Evolutionary conservation across 1,140 invertebrate genomes (phyloP), one percentile per base, ranked within the genome.

Genomic region (Atta texana): DNA sequence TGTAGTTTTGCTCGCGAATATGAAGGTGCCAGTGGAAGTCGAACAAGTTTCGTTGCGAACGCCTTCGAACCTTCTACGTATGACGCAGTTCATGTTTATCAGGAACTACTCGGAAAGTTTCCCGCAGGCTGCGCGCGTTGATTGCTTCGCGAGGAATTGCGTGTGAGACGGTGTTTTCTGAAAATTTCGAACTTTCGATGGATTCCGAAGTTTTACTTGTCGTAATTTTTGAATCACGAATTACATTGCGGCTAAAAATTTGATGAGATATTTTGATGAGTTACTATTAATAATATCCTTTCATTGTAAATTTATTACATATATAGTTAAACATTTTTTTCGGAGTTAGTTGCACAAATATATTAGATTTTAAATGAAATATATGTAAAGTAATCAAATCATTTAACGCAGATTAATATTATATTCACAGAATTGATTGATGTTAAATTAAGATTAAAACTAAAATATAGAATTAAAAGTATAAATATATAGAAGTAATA

Each of bases 101-200:
- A 74, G 28, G n/a, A 74, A 74, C 55, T 84, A 44, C 21, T 12
- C 55, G n/a, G 39, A 75, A 84, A 84, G 69, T 84, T 84, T 75
- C 28, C 39, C 44, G 55, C 55, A 74, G 68, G 55, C 34, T 82
- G 68, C 80, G 80, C 44, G 55, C 69, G 80, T 61, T 84, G 80
- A 84, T 84, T 84, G 69, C 69, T 74, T 75, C 28, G 55, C 80
- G 34, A 49, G 55, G 39, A 82, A 57, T 81, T 53, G 49, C 28
- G 14, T 4, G 51, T 31, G 14, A 28, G 31, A 61, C 53, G 16
- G 10, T 28, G 31, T 14, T 44, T 8, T 18, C 53, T 49, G 34
- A 81, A 80, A 82, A 61, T 82, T 24, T 16, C 55, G 18, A 82
- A 6, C 71, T 49, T 59, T 14, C 21, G 21, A 74, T 74, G 5